Conservation (phyloP, 2,797 vertebrate genomes). For the Hydrocynus forskahlii region DNA sequence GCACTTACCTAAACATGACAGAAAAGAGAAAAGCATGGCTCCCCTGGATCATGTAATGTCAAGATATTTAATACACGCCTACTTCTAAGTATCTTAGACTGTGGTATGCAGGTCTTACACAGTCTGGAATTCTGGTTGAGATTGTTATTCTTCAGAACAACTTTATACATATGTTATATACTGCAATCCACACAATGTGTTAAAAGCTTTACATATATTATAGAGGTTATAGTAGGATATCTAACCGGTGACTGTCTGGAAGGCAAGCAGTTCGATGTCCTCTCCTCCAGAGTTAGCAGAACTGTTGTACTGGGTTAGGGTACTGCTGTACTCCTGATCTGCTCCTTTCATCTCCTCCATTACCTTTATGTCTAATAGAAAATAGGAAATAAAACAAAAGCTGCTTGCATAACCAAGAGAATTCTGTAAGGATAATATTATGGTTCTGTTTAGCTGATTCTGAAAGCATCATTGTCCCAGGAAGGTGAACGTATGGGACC, state of each 20-base stretch:
- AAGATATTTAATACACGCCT: not conserved
- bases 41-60: not conserved
- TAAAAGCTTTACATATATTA: not conserved
- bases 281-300: slow-evolving; percentile 73
- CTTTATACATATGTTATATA: not conserved
- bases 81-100: not conserved
- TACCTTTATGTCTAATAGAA: slow-evolving; percentile 64
- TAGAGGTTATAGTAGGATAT: not conserved
- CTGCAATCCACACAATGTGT: not conserved
- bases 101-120: not conserved
- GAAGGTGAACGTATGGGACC: not conserved
- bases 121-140: not conserved
- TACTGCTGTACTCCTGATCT: slow-evolving; percentile 74
- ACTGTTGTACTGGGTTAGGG: slow-evolving; percentile 75
- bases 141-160: not conserved
- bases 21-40: not conserved
- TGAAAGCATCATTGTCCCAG: not conserved
- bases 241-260: slow-evolving; percentile 79
- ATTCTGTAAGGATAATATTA: not conserved
- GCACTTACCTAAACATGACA: slow-evolving; percentile 71
- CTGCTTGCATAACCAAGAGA: not conserved
- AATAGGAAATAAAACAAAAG: slow-evolving; percentile 7
- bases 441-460: not conserved
- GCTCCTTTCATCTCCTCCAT: slow-evolving; percentile 73
- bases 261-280: slow-evolving; percentile 79